Evolutionary conservation across 2,888 invertebrate species (phyloP).

Genomic region (Plebejus argus): DNA sequence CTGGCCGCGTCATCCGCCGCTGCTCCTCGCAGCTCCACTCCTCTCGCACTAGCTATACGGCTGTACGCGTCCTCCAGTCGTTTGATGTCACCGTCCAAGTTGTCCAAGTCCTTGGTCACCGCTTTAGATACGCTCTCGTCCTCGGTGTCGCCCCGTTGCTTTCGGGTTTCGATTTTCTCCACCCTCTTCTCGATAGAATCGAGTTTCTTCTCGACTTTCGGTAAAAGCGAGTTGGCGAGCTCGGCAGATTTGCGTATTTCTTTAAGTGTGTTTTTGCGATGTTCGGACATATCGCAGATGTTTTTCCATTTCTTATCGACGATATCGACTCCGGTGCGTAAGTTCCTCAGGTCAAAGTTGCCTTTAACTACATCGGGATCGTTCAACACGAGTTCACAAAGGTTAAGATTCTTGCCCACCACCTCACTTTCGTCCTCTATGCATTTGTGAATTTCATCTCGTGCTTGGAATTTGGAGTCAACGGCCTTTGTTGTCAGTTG

Average conservation of each 20-base stretch:
- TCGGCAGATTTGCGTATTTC: slow-evolving; percentile 83
- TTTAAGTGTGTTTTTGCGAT: slow-evolving; percentile 73
- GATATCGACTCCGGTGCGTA: slow-evolving; percentile 84
- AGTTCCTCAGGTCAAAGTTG: slow-evolving; percentile 85
- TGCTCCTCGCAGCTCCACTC: slow-evolving; percentile 82
- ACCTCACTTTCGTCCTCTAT: slow-evolving; percentile 89
- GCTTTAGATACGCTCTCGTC: slow-evolving; percentile 82
- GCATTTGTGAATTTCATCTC: slow-evolving; percentile 86
- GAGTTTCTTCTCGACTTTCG: slow-evolving; percentile 82
- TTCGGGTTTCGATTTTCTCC: slow-evolving; percentile 73
- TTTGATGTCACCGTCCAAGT: slow-evolving; percentile 82
- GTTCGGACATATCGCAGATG: slow-evolving; percentile 87
- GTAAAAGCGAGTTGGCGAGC: slow-evolving; percentile 82
- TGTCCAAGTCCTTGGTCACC: slow-evolving; percentile 80
- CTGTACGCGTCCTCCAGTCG: slow-evolving; percentile 86
- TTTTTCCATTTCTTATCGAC: slow-evolving; percentile 90
- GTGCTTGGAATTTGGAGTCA: slow-evolving; percentile 85
- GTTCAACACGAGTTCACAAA: slow-evolving; percentile 88
- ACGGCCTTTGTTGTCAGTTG: slow-evolving; percentile 83
- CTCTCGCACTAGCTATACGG: slow-evolving; percentile 83
- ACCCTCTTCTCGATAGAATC: slow-evolving; percentile 81
- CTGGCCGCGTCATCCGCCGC: slow-evolving; percentile 85
- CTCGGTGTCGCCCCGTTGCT: slow-evolving; percentile 66
- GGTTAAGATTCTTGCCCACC: slow-evolving; percentile 88
- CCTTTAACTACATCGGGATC: slow-evolving; percentile 87